Percentiles rank a stretch among this genome's conserved stretches.
Evolutionary conservation across 2,113 vertebrate species (phyloP).

Genomic region (Morone chrysops): DNA sequence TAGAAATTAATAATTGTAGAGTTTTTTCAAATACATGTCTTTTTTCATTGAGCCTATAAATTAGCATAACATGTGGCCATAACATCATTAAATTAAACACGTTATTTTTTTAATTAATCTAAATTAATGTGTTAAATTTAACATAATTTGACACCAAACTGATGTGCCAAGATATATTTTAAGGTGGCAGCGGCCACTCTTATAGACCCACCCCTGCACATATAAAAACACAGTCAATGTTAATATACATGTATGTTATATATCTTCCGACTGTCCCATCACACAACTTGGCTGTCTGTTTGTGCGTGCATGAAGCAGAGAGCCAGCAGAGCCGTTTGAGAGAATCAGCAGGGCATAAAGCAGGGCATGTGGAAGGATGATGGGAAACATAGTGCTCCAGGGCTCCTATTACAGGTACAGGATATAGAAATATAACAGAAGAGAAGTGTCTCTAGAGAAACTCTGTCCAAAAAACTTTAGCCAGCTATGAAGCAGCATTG

Average conservation of each 20-base stretch:
- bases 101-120: too few species aligned
- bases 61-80: too few species aligned
- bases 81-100: too few species aligned
- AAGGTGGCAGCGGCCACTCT: too few species aligned
- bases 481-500: neutral
- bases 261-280: neutral
- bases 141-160: too few species aligned
- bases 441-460: conserved; percentile 28
- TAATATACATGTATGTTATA: neutral
- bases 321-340: conserved; percentile 23
- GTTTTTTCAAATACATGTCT: too few species aligned
- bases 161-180: too few species aligned
- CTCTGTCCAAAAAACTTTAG: conserved; percentile 7
- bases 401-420: conserved; percentile 35
- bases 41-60: too few species aligned
- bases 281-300: conserved; percentile 25
- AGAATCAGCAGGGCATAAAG: conserved; percentile 16
- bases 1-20: too few species aligned
- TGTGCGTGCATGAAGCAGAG: conserved; percentile 11
- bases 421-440: conserved; percentile 23
- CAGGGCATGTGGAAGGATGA: conserved; percentile 23
- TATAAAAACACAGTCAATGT: neutral
- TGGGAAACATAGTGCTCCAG: conserved; percentile 23
- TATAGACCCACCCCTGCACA: too few species aligned
- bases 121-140: too few species aligned